Evolutionary conservation across 2,797 vertebrate species (phyloP).

Genomic region (Sebastiscus tertius): DNA sequence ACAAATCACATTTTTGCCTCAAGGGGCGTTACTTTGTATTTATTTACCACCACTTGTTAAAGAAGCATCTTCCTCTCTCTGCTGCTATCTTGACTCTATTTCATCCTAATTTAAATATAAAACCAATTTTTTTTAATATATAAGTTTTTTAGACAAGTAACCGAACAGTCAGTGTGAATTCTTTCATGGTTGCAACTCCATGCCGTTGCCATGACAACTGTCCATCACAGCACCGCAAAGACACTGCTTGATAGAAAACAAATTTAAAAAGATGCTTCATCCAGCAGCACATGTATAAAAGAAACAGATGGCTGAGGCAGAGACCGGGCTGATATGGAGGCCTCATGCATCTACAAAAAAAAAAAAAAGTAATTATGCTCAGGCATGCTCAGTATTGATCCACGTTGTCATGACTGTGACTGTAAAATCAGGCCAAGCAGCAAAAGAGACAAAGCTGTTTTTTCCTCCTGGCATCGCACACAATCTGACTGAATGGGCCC

Average conservation of each 20-base stretch:
- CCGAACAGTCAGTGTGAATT: background rate
- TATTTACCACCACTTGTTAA: background rate
- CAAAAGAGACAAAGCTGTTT: conserved; percentile 13
- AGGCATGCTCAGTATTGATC: conserved; percentile 53
- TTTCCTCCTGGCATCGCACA: background rate
- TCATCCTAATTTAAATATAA: background rate
- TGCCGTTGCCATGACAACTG: conserved; percentile 3
- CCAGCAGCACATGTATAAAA: background rate
- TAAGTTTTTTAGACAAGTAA: background rate
- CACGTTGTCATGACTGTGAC: conserved; percentile 8
- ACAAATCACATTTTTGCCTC: background rate
- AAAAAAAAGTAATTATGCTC: conserved; percentile 29
- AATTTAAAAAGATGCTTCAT: background rate
- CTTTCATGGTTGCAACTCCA: background rate
- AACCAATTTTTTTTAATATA: background rate
- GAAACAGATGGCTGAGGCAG: background rate
- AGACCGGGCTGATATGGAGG: conserved; percentile 14
- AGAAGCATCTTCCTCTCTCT: background rate
- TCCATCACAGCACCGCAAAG: background rate
- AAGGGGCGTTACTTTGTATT: background rate
- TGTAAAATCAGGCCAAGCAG: conserved; percentile 21
- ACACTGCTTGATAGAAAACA: background rate
- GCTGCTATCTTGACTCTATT: background rate
- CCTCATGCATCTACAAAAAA: conserved; percentile 7
- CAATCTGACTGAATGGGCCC: conserved; percentile 20